Evolutionary conservation across 2,113 vertebrate genomes (phyloP), one percentile per base, ranked within the genome.

Genomic region (Lampris incognitus): DNA sequence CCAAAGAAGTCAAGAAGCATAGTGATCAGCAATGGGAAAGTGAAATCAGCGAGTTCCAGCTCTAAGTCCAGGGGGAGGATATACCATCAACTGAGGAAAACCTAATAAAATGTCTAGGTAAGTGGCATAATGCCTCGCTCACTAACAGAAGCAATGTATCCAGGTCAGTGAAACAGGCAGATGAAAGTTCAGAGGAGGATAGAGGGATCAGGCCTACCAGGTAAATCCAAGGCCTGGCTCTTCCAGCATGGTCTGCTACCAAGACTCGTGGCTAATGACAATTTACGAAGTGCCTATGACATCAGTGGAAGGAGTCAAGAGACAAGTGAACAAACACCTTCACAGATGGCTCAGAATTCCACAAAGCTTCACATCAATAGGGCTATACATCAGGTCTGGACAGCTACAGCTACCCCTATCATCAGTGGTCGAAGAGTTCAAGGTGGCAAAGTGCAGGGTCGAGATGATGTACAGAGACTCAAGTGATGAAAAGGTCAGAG

Each of bases 361-460:
- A 9, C 49, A 6, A 50, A 50, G 49, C 49, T 50, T 50, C 49
- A 50, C 49, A 50, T 50, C 49, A 50, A 9, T 10, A 50, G 49
- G 5, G 10, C 49, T 50, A 9, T 50, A 50, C 3, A 50, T 50
- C 7, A 50, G 49, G 49, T 50, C 49, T 6, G 5, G 49, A 6
- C 49, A 50, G 49, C 49, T 50, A 50, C 49, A 50, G 10, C 49
- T 50, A 6, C 49, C 49, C 6, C 41, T 61, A 40, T 61, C 59
- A 24, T 40, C 59, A 2, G 58, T 60, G 9, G 41, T 40, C 11
- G 58, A 60, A 9, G 58, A 60, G 59, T 61, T 61, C 39, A 61
- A 61, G 13, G 38, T 41, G 9, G 39, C 39, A 38, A 78, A 71
- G 51, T 78, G 57, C 60, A 70, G 75, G 9, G 46, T 71, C 7